Conservation (phyloP, 2,113 vertebrate species). For the Etheostoma cragini region DNA sequence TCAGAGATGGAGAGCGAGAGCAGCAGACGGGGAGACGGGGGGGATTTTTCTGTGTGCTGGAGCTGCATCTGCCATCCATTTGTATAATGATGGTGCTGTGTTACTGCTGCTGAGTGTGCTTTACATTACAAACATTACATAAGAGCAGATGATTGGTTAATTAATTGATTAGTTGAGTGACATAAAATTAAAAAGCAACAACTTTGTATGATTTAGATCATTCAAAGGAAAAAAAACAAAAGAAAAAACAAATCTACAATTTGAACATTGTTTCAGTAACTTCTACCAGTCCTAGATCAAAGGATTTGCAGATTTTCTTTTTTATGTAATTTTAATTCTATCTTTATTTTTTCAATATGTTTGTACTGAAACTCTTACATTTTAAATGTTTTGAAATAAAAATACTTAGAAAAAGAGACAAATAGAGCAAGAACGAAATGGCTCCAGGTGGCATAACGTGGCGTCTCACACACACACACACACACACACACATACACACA, state of each 20-base stretch:
- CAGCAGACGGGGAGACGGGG: neutral
- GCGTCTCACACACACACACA: neutral
- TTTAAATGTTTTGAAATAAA: neutral
- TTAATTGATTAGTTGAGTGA: neutral
- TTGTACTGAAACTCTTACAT: too few relatives aligned
- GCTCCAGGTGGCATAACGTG: neutral
- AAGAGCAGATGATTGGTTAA: neutral
- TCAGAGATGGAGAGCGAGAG: conserved; percentile 46
- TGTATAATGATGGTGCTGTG: neutral
- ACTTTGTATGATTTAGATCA: neutral
- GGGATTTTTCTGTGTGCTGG: neutral
- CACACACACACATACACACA: neutral
- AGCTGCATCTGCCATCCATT: accelerated
- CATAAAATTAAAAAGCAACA: neutral
- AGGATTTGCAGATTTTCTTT: neutral
- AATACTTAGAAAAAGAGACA: neutral
- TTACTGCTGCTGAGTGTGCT: neutral
- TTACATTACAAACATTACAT: neutral
- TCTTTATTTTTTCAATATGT: too few relatives aligned
- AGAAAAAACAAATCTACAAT: too few relatives aligned
- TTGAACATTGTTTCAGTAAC: too few relatives aligned
- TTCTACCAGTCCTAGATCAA: neutral
- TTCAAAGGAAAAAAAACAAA: too few relatives aligned
- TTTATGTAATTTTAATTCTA: neutral
- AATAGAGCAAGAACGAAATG: neutral